These are phyloP conservation scores for Geophilus truncorum DNA, from an alignment of 2,888 invertebrate species.

Conservation along the genomic window DNA sequence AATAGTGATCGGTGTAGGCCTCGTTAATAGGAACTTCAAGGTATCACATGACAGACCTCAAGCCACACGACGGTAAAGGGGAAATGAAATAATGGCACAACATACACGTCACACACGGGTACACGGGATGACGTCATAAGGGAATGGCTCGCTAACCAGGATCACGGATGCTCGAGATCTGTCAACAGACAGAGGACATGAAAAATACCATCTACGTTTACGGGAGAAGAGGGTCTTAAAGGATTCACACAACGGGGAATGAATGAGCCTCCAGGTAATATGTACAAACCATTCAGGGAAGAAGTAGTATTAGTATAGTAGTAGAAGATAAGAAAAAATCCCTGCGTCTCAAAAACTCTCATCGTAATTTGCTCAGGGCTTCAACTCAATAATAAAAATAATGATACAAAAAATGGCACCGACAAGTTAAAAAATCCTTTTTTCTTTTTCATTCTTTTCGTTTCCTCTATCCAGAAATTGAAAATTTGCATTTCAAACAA, in stretches of 20 bases:
- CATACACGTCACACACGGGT: background rate
- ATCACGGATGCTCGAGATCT: background rate
- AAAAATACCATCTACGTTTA: background rate
- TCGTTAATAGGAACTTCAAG: constrained; percentile 34
- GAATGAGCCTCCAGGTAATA: background rate
- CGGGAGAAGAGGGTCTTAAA: background rate
- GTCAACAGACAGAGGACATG: background rate
- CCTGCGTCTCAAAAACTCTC: background rate
- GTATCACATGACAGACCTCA: constrained; percentile 32
- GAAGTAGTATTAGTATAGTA: background rate
- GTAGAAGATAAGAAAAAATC: background rate
- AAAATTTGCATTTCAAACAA: background rate
- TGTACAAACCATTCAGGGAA: background rate
- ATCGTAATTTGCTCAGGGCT: background rate
- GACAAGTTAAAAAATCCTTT: background rate
- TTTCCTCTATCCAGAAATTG: background rate
- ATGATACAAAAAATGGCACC: background rate
- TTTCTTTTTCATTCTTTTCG: no score
- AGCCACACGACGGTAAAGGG: constrained; percentile 25
- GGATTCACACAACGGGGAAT: background rate
- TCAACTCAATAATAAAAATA: background rate
- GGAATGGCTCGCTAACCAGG: background rate
- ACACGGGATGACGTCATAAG: background rate
- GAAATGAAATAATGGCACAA: background rate
- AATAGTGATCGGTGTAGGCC: constrained; percentile 32